A percentile compares a stretch with the other conserved stretches of the same genome.
Conservation (phyloP, 1,140 invertebrate species). For the Elysia chlorotica region DNA sequence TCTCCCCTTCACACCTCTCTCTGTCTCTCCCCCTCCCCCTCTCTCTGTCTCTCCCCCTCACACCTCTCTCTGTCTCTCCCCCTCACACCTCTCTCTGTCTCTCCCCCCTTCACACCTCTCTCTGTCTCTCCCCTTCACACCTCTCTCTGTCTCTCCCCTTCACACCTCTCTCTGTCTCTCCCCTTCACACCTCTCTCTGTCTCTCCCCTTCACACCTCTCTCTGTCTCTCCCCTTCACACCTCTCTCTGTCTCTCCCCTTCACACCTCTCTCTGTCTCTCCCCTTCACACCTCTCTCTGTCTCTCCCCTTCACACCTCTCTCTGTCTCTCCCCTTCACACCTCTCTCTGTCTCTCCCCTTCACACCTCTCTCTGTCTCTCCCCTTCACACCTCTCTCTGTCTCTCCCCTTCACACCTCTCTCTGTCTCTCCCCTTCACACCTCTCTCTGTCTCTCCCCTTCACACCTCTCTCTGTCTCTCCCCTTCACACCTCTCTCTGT, state of each 20-base stretch:
- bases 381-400: no score
- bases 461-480: not conserved
- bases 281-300: not conserved
- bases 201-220: not conserved
- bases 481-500: not conserved
- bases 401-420: not conserved
- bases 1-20: no score
- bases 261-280: not conserved
- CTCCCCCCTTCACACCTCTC: not conserved
- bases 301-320: not conserved
- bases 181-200: no score
- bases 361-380: not conserved
- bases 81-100: not conserved
- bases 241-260: no score
- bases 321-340: not conserved
- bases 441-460: no score
- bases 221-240: not conserved
- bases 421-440: not conserved
- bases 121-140: not conserved
- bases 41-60: not conserved
- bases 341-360: constrained; percentile 1
- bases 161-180: not conserved
- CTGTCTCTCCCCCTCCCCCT: not conserved
- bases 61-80: not conserved
- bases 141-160: no score